phyloP scores from a whole-genome alignment of 2,113 vertebrate genomes.

The Rhinoderma darwinii region DNA sequence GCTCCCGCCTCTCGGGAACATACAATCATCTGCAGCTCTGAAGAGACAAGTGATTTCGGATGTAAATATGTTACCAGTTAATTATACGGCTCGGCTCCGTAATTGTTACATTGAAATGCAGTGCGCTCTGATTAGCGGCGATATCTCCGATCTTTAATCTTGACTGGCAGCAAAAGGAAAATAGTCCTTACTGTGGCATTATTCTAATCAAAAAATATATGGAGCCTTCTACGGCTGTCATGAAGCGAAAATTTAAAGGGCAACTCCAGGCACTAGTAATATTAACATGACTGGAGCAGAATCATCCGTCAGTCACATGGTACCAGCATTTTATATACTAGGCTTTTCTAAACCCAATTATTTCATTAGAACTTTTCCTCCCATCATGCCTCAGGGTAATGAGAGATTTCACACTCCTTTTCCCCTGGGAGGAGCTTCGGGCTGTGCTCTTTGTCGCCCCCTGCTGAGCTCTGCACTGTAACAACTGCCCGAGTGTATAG shows the following conservation, averaged over 20 bases:
- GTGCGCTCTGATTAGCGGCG: neutral
- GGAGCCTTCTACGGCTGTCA: no score
- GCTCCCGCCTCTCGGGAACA: neutral
- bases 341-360: neutral
- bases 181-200: neutral
- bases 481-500: no score
- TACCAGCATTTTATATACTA: neutral
- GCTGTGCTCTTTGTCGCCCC: neutral
- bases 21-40: neutral
- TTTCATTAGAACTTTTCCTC: neutral
- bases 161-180: neutral
- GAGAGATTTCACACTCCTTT: no score
- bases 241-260: no score
- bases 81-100: neutral
- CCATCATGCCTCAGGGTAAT: neutral
- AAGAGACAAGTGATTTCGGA: constrained; percentile 20
- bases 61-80: constrained; percentile 35
- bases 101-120: constrained; percentile 45
- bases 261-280: neutral
- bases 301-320: neutral
- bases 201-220: neutral
- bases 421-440: neutral
- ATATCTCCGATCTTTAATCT: neutral
- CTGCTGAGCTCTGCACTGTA: neutral
- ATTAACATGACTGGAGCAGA: neutral